These are phyloP conservation scores for Phthorimaea operculella DNA, from an alignment of 1,140 invertebrate species.

Conservation along the genomic window DNA sequence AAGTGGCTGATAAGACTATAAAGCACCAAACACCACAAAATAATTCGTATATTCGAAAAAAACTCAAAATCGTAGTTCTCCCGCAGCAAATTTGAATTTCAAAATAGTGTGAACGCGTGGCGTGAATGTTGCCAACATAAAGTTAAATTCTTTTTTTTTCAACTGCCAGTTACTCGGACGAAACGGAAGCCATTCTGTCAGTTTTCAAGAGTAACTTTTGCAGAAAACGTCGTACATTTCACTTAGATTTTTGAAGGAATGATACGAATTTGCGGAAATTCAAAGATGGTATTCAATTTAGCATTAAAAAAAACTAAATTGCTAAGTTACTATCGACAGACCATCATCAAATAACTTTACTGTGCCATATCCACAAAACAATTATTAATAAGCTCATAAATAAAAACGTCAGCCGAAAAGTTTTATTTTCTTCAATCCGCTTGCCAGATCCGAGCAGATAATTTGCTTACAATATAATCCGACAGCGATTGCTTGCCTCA, in stretches of 20 bases:
- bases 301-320: too few species aligned
- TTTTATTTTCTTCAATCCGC: constrained; percentile 30
- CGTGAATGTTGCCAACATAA: background rate
- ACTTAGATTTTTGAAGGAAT: too few species aligned
- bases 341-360: too few species aligned
- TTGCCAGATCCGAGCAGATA: constrained; percentile 57
- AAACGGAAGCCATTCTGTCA: background rate
- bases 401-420: constrained; percentile 16
- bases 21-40: too few species aligned
- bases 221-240: too few species aligned
- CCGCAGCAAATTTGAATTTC: background rate
- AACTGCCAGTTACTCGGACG: background rate
- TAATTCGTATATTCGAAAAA: too few species aligned
- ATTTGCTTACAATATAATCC: constrained; percentile 68
- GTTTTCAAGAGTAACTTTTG: too few species aligned
- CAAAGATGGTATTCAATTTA: too few species aligned
- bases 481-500: constrained; percentile 51
- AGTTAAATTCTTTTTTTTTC: background rate
- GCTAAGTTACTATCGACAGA: too few species aligned
- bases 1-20: too few species aligned
- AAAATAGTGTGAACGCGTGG: background rate
- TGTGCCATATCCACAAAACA: background rate
- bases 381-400: constrained; percentile 5
- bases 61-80: background rate
- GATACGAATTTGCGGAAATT: too few species aligned